Conservation (phyloP, 2,888 invertebrate species). For the Napeogenes sylphis region DNA sequence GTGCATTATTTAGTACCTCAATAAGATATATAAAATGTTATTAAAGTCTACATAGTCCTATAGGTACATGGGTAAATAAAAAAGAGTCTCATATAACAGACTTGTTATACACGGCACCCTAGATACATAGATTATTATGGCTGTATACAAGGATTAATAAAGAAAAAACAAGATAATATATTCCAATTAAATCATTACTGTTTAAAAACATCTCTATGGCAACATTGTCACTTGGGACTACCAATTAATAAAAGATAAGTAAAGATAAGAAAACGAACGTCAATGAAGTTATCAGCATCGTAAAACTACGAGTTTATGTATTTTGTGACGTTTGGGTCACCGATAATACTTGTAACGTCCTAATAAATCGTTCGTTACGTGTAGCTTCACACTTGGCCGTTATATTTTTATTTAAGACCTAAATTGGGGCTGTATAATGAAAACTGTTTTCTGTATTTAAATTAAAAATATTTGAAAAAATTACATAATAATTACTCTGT, state of each 20-base stretch:
- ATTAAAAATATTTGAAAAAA: neutral
- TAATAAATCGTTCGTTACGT: neutral
- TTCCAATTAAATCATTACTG: neutral
- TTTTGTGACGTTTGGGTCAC: constrained; percentile 48
- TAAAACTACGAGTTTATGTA: constrained; percentile 50
- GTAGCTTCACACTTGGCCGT: neutral
- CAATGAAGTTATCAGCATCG: constrained; percentile 41
- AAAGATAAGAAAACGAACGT: constrained; percentile 28
- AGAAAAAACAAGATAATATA: neutral
- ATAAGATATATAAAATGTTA: no score
- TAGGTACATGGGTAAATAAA: no score
- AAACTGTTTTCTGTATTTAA: neutral
- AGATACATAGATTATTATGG: no score
- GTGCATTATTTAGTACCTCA: no score
- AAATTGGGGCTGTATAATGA: neutral
- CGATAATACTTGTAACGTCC: constrained; percentile 36
- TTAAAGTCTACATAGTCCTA: no score
- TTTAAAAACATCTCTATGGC: constrained; percentile 1
- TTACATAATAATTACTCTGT: neutral
- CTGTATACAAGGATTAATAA: no score
- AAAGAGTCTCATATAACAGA: no score
- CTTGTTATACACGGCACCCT: no score
- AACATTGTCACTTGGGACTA: constrained; percentile 1
- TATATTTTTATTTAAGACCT: neutral
- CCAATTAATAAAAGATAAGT: constrained; percentile 2